Evolutionary conservation across 2,888 invertebrate species (phyloP).

Genomic region (Tachina lurida): DNA sequence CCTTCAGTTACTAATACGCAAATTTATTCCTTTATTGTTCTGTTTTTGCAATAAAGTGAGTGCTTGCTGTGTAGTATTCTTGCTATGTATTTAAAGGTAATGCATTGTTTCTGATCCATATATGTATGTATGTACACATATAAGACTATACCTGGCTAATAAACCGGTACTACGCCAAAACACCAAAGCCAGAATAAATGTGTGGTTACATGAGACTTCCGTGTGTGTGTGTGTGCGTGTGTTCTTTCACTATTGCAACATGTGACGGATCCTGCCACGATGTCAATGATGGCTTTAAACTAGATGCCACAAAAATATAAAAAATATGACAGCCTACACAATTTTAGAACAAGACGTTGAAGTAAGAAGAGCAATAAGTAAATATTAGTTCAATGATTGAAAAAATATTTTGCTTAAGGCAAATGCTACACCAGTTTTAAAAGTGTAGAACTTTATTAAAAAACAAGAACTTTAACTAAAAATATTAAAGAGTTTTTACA

Average conservation of each 20-base stretch:
- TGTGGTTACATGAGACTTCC: conserved; percentile 35
- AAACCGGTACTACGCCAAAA: conserved; percentile 50
- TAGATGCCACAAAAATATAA: conserved; percentile 26
- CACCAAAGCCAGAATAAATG: neutral
- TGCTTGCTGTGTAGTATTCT: neutral
- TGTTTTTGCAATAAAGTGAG: neutral
- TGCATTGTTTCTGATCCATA: conserved; percentile 2
- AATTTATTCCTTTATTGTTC: conserved; percentile 18
- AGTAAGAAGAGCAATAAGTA: conserved; percentile 10
- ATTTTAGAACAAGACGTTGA: neutral
- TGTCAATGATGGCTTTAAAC: conserved; percentile 52
- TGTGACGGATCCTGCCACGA: conserved; percentile 61
- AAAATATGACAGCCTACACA: conserved; percentile 53
- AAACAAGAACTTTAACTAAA: neutral
- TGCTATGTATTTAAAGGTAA: neutral
- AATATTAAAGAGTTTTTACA: too few species aligned
- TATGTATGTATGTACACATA: neutral
- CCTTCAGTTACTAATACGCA: neutral
- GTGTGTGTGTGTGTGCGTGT: conserved; percentile 62
- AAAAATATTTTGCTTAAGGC: conserved; percentile 12
- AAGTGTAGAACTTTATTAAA: neutral
- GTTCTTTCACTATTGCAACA: conserved; percentile 52
- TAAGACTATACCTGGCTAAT: neutral
- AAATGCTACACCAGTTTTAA: neutral
- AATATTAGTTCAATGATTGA: conserved; percentile 38